A percentile compares a stretch with the other conserved stretches of the same genome.
Conservation (phyloP, 2,797 vertebrate genomes). For the Amblyraja radiata region DNA sequence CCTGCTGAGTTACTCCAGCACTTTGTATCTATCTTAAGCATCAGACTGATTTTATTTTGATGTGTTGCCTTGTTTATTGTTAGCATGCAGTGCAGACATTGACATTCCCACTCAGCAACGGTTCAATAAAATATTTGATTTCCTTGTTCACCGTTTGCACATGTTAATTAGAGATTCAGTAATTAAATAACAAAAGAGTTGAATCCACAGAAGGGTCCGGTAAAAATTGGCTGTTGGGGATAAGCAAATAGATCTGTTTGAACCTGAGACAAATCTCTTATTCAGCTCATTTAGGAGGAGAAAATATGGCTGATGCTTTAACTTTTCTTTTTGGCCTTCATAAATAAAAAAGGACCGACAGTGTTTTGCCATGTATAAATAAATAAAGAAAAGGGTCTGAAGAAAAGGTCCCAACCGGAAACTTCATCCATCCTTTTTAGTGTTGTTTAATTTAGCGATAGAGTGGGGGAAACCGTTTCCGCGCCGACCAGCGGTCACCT, state of each 20-base stretch:
- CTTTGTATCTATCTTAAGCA: neutral
- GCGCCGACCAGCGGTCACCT: too few relatives aligned
- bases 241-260: neutral
- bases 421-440: too few relatives aligned
- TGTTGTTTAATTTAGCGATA: too few relatives aligned
- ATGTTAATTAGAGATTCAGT: slow-evolving; percentile 18
- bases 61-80: neutral
- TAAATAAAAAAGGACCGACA: neutral
- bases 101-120: neutral
- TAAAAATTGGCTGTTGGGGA: neutral
- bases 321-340: neutral
- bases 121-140: neutral
- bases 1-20: too few relatives aligned
- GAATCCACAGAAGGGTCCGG: neutral
- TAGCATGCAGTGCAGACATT: neutral
- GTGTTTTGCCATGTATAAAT: neutral
- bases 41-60: neutral
- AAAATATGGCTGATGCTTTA: neutral
- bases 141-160: neutral
- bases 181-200: slow-evolving; percentile 15
- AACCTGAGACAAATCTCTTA: neutral
- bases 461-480: too few relatives aligned
- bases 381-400: neutral
- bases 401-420: too few relatives aligned
- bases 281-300: neutral